Evolutionary conservation across 92 coral and sea anemone species (phyloP), one percentile per base, ranked within the genome.

Genomic region (Plumapathes pennacea): DNA sequence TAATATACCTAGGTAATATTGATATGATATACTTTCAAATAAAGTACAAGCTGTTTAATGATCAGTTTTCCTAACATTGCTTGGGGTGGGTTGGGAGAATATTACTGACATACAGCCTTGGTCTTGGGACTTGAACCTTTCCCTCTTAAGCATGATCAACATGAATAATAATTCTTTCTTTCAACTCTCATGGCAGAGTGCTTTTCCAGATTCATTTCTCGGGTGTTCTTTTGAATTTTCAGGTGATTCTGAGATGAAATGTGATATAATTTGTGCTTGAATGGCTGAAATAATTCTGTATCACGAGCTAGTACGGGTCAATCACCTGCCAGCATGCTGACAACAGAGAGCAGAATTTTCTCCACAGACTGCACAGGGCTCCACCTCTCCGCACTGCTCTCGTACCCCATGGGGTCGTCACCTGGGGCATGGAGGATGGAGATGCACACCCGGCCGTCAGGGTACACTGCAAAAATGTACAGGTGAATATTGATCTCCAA

Each of bases 351-450:
- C 25, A 92, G 85, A 23, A 92, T 92, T 64, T 92, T 92, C 62
- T 92, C 98, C 15, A 92, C 98, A 31, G 98, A 92, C 62, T 92
- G 98, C 0, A 92, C 98, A 52, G 98, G 98, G 60, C 98, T 92
- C 98, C 98, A 92, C 37, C 98, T 68, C 56, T 92, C 98, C 1
- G 98, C 98, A 67, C 98, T 92, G 53, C 96, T 92, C 58, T 92
- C 98, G 32, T 92, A 92, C 12, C 98, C 98, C 98, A 92, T 92
- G 0, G 98, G 98, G 57, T 92, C 98, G 62, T 92, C 98, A 17
- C 98, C 98, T 38, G 98, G 98, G 12, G 98, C 98, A 45, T 92
- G 98, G 15, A 92, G 88, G 13, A 92, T 92, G 38, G 98, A 92
- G 50, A 92, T 92, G 68, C 98, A 92, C 40, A 92, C 98, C 43